Percentiles rank a stretch among this genome's conserved stretches.
Evolutionary conservation across 1,140 invertebrate genomes (phyloP).

Genomic region (Luehdorfia chinensis): DNA sequence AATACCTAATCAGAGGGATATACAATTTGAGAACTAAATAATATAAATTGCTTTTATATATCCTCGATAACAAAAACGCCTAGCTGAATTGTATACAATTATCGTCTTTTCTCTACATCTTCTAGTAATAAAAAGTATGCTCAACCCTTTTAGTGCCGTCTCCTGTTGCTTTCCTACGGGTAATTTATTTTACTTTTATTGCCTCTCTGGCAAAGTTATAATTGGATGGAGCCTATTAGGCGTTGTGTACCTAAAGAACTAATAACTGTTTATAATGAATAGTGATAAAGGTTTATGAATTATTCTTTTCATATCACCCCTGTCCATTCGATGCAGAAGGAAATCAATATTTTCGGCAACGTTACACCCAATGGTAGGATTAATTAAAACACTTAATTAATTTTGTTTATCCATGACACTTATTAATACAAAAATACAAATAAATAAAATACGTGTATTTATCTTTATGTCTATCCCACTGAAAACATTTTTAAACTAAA

Average conservation of each 20-base stretch:
- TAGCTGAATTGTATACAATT: constrained; percentile 39
- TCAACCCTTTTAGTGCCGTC: constrained; percentile 38
- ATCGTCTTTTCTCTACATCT: constrained; percentile 35
- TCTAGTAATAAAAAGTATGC: constrained; percentile 32
- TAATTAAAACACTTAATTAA: constrained; percentile 72
- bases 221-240: constrained; percentile 26
- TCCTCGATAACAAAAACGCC: no score
- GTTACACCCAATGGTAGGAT: constrained; percentile 60
- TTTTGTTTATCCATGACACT: no score
- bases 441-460: no score
- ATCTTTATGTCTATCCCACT: no score
- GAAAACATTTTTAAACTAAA: no score
- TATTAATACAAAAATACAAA: no score
- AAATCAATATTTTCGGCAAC: constrained; percentile 64
- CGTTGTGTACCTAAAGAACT: constrained; percentile 18
- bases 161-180: constrained; percentile 22
- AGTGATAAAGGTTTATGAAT: constrained; percentile 18
- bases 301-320: constrained; percentile 24
- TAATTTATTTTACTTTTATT: constrained; percentile 33
- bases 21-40: no score
- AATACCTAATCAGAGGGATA: no score
- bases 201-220: constrained; percentile 22
- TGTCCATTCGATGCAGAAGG: constrained; percentile 8
- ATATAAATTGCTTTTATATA: no score
- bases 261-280: constrained; percentile 24